phyloP scores from a whole-genome alignment of 2,888 invertebrate genomes.

The Punctoribates punctum region DNA sequence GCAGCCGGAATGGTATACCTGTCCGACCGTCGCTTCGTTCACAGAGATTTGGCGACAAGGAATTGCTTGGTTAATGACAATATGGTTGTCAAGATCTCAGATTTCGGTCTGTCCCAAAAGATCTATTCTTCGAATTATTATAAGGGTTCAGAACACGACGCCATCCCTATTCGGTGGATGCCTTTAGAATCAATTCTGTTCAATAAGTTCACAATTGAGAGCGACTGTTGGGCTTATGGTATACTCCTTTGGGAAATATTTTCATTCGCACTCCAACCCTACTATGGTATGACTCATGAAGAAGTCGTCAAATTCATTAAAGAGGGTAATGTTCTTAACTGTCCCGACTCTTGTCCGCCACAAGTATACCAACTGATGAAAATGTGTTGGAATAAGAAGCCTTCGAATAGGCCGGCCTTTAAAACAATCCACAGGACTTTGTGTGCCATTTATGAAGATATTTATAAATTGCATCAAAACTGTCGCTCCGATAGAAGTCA shows the following conservation, averaged over 20 bases:
- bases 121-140: slow-evolving; percentile 82
- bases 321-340: slow-evolving; percentile 82
- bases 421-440: slow-evolving; percentile 52
- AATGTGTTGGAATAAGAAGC: slow-evolving; percentile 85
- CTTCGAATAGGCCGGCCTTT: slow-evolving; percentile 79
- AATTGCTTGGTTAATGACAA: slow-evolving; percentile 91
- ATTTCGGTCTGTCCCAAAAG: slow-evolving; percentile 92
- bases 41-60: slow-evolving; percentile 88
- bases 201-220: slow-evolving; percentile 91
- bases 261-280: slow-evolving; percentile 91
- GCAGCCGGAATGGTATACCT: slow-evolving; percentile 93
- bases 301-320: slow-evolving; percentile 88
- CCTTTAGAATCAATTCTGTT: slow-evolving; percentile 92
- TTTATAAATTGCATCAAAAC: slow-evolving; percentile 23
- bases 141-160: slow-evolving; percentile 88
- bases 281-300: slow-evolving; percentile 94
- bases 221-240: slow-evolving; percentile 96
- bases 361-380: slow-evolving; percentile 87
- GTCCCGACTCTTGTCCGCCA: slow-evolving; percentile 83
- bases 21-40: slow-evolving; percentile 89
- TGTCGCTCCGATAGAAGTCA: slow-evolving; percentile 14
- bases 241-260: slow-evolving; percentile 96
- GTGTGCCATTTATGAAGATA: slow-evolving; percentile 23
- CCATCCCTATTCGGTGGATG: slow-evolving; percentile 97
- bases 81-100: slow-evolving; percentile 94